Evolutionary conservation across 2,888 invertebrate genomes (phyloP), one percentile per base, ranked within the genome.

Genomic region (Tinea pellionella): DNA sequence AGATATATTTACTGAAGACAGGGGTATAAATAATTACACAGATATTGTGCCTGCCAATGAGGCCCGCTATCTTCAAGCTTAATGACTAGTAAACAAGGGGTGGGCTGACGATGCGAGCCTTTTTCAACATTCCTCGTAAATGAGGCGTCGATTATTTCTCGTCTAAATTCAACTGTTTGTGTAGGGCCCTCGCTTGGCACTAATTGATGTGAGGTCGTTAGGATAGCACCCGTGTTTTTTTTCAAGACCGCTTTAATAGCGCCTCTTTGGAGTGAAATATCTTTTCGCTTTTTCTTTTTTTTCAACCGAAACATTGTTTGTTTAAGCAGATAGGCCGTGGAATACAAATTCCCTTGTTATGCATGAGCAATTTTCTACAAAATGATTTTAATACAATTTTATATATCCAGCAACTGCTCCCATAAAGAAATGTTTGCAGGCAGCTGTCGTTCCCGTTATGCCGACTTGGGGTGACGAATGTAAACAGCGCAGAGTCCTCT

Each of bases 201-300:
- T 82, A 83, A 83, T 83, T 82, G 80, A 81, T 81, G 79, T 68
- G 69, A 67, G 66, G 43, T 47, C 65, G 59, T 59, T 59, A 43
- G 43, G 18, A 59, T 43, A 57, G 59, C 24, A n/a, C n/a, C 64
- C 67, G 37, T 71, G 70, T 76, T 77, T 78, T 78, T 73, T 68
- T 76, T 74, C 78, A 78, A 78, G 78, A 76, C 62, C 61, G 66
- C 67, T 72, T 70, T 77, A 78, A 80, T 78, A 71, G 76, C 60
- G 69, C 73, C 73, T 73, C 77, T 77, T 74, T 66, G 66, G 71
- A 74, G 76, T 80, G 76, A 80, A 79, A 80, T 79, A 77, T 80
- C 77, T 79, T 77, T 77, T 74, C 68, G 70, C 71, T 67, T 71
- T 72, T 70, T 69, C 60, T 37, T 43, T 57, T 59, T 16, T n/a